Conservation (phyloP, 2,888 invertebrate species). For the Drosophila mulleri region DNA sequence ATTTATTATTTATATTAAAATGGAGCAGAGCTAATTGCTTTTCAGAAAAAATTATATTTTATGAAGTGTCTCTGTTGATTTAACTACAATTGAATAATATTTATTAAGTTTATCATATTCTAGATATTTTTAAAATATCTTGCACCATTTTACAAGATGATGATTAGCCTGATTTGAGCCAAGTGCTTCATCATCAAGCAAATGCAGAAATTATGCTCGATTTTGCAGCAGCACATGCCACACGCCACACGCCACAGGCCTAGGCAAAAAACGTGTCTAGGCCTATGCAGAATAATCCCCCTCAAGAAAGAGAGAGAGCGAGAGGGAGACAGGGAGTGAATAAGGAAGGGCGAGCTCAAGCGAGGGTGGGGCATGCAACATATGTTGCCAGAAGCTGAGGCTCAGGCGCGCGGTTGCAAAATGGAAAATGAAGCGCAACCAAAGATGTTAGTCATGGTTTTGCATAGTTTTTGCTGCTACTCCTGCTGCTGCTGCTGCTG, state of each 20-base stretch:
- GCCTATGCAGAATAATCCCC: conserved; percentile 43
- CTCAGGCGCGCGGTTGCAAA: conserved; percentile 41
- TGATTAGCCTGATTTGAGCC: conserved; percentile 26
- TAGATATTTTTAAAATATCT: conserved; percentile 17
- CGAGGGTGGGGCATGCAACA: conserved; percentile 61
- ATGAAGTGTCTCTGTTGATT: neutral
- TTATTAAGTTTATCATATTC: neutral
- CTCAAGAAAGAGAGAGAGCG: neutral
- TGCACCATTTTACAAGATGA: conserved; percentile 26
- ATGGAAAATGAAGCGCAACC: conserved; percentile 76
- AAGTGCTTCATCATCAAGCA: conserved; percentile 68
- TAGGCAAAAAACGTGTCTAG: conserved; percentile 52
- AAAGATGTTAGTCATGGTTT: conserved; percentile 83
- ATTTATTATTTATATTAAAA: conserved; percentile 26
- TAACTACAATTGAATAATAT: neutral
- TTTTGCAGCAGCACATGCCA: conserved; percentile 48
- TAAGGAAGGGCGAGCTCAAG: neutral
- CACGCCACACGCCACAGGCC: conserved; percentile 23
- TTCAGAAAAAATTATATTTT: too few relatives aligned
- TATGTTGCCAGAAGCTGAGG: conserved; percentile 67
- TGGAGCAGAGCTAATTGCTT: conserved; percentile 16
- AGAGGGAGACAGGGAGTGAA: neutral
- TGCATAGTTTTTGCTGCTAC: conserved; percentile 72
- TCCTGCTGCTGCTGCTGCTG: conserved; percentile 19
- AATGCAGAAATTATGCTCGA: conserved; percentile 72